A percentile compares a stretch with the other conserved stretches of the same genome.
Evolutionary conservation across 1,140 invertebrate species (phyloP).

Genomic region (Aphis craccivora): DNA sequence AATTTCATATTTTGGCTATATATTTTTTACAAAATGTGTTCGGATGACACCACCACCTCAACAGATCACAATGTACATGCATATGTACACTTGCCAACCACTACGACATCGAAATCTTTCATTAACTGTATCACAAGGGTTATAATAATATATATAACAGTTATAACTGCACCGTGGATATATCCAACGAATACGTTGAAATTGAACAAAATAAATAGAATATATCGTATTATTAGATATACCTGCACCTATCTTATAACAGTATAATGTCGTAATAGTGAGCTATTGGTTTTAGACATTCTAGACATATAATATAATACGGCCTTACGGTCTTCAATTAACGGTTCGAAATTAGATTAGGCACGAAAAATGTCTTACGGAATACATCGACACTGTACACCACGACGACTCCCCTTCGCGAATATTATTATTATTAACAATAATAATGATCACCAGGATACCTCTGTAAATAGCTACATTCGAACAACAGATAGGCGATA

Average conservation of each 20-base stretch:
- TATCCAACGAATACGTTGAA: background rate
- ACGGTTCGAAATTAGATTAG: background rate
- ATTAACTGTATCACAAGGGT: background rate
- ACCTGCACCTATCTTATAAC: background rate
- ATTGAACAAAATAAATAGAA: background rate
- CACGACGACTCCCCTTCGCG: background rate
- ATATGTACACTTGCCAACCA: too few species aligned
- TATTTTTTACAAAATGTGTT: too few species aligned
- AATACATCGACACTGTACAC: background rate
- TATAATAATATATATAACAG: background rate
- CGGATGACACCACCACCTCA: too few species aligned
- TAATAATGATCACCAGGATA: background rate
- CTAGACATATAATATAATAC: background rate
- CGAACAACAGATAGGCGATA: background rate
- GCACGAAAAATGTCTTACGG: background rate
- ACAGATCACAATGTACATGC: too few species aligned
- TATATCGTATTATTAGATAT: background rate
- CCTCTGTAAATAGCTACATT: background rate
- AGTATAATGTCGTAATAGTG: background rate
- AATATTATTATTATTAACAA: background rate
- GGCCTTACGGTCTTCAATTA: background rate
- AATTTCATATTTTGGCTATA: too few species aligned
- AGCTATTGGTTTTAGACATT: background rate
- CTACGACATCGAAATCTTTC: background rate
- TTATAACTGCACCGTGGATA: background rate